Base-by-base conservation (phyloP, 1,140 invertebrate species). In the Diorhabda carinulata region DNA sequence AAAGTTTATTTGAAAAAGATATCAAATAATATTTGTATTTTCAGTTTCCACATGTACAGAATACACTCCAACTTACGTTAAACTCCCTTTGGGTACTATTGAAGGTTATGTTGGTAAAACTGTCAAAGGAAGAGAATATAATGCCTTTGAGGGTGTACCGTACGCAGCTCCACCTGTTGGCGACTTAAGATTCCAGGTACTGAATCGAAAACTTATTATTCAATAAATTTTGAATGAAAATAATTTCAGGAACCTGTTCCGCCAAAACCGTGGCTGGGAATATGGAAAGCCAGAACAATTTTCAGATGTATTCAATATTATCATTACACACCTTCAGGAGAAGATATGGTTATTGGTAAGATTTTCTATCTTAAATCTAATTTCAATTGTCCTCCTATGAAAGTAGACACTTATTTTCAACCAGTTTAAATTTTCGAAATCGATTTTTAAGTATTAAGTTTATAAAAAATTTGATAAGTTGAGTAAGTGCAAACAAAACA, bases 251-350 rank as follows among this genome's bases (percentile, higher is more conserved):
- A 75, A 64, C 68, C 78, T 10, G 64, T 70, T 52, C 74, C 73
- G 8, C 6, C 64, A 60, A 63, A 79, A 70, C 74, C 73, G 62
- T 79, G 78, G 78, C 56, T 59, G 2, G 78, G 75, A n/a, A 64
- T 68, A 8, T 75, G 70, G 70, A 63, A 75, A 62, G 76, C 77
- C 9, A 74, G 70, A 59, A 73, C 66, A 5, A 47, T 71, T 43
- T 72, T 74, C 6, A 72, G 67, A 58, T 78, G 78, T 65, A 71
- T 79, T 47, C 78, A 79, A 63, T 77, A 74, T 10, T 71, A 76
- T 57, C 73, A 77, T 57, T 78, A 74, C 57, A 65, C 41, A 47
- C 70, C 64, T 40, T 5, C 40, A 5, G 64, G 57, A 41, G 40
- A 57, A 9, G 60, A 61, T 41, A 67, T 61, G 66, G 66, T 61